These are phyloP conservation scores for Perizoma affinitatum DNA, from an alignment of 2,888 invertebrate species.

Conservation along the genomic window DNA sequence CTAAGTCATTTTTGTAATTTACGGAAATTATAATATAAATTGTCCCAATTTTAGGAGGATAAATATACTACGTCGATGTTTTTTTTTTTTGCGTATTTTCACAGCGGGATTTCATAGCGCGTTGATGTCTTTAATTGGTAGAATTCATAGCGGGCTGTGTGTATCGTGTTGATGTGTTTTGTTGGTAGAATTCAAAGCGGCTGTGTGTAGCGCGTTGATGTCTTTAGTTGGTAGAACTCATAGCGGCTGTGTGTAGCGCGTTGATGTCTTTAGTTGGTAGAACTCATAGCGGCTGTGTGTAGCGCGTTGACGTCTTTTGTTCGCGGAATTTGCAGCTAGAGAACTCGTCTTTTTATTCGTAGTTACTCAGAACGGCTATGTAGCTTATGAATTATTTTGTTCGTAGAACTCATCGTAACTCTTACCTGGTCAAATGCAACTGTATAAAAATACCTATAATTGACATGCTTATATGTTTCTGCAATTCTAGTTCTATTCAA, in stretches of 20 bases:
- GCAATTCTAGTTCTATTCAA: no score
- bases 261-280: neutral
- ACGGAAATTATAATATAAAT: no score
- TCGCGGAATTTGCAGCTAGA: no score
- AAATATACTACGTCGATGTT: neutral
- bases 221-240: slow-evolving; percentile 4
- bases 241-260: neutral
- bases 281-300: slow-evolving; percentile 1
- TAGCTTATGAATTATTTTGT: no score
- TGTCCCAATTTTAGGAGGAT: no score
- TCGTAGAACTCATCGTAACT: no score
- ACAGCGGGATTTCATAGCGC: slow-evolving; percentile 2
- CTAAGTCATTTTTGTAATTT: no score
- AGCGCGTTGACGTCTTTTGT: slow-evolving; percentile 9
- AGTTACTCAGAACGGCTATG: no score
- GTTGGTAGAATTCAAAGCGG: neutral
- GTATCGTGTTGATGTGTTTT: neutral
- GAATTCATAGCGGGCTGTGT: neutral
- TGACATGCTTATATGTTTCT: no score
- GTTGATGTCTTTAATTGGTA: slow-evolving; percentile 13
- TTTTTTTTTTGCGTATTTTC: neutral
- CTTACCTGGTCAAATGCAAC: no score
- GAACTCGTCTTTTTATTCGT: no score
- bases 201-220: slow-evolving; percentile 1
- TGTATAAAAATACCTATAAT: no score